phyloP scores from a whole-genome alignment of 2,113 vertebrate genomes.

The Chauna torquata region DNA sequence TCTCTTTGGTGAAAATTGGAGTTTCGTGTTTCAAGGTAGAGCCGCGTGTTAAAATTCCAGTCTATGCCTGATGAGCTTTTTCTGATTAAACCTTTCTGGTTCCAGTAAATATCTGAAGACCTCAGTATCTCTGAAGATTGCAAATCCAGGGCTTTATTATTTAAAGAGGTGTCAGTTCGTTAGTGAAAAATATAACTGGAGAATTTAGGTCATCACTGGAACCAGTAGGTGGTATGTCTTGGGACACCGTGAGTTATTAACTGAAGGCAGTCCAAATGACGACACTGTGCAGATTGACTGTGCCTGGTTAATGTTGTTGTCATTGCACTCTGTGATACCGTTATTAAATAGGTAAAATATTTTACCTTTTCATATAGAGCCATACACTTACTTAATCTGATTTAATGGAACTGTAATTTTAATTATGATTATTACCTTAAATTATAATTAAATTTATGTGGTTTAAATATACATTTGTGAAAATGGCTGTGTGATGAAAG shows the following conservation, averaged over 20 bases:
- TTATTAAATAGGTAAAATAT: conserved; percentile 83
- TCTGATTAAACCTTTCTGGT: conserved; percentile 33
- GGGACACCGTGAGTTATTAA: conserved; percentile 51
- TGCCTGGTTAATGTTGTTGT: conserved; percentile 77
- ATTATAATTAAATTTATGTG: conserved; percentile 84
- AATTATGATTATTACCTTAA: conserved; percentile 84
- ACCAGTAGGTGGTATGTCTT: conserved; percentile 20
- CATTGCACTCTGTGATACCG: conserved; percentile 75
- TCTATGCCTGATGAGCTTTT: not conserved
- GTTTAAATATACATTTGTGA: conserved; percentile 82
- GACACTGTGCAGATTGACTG: conserved; percentile 43
- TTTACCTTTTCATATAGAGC: conserved; percentile 76
- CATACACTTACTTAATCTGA: conserved; percentile 78
- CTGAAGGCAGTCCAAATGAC: conserved; percentile 46
- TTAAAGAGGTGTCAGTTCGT: conserved; percentile 19
- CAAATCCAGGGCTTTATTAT: conserved; percentile 47
- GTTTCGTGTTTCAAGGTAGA: not conserved
- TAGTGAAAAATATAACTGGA: conserved; percentile 45
- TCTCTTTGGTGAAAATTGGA: not conserved
- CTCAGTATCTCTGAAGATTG: conserved; percentile 35
- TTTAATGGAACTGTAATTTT: conserved; percentile 83
- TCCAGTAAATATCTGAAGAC: conserved; percentile 25
- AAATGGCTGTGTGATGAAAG: conserved; percentile 80
- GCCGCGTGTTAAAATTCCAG: not conserved
- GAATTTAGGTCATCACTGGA: conserved; percentile 55